Evolutionary conservation across 2,113 vertebrate genomes (phyloP).

Genomic region (Okapia johnstoni): DNA sequence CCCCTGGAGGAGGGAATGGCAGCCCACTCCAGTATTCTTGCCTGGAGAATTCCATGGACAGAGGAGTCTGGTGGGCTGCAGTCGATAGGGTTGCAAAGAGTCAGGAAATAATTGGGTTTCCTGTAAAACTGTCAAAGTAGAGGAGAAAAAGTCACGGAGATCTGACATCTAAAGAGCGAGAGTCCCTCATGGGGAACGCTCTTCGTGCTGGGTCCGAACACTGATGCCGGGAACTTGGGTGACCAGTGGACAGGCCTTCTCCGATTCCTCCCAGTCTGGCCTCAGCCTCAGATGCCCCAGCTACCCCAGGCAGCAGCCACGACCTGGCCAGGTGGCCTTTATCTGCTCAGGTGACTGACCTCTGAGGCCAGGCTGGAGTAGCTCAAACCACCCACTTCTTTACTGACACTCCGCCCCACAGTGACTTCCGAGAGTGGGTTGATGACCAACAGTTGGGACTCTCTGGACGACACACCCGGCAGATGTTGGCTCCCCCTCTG

Average conservation of each 20-base stretch:
- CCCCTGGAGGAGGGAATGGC: neutral
- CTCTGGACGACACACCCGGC: neutral
- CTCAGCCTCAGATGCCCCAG: rapidly evolving
- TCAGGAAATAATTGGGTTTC: neutral
- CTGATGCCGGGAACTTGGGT: neutral
- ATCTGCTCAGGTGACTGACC: neutral
- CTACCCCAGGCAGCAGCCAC: rapidly evolving
- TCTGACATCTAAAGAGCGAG: rapidly evolving
- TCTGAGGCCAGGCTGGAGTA: neutral
- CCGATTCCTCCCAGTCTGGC: neutral
- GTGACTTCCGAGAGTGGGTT: neutral
- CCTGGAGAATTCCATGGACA: neutral
- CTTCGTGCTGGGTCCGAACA: rapidly evolving
- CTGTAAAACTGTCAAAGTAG: neutral
- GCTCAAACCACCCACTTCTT: rapidly evolving
- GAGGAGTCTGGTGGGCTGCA: neutral
- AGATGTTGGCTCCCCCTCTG: rapidly evolving
- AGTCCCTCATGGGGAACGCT: rapidly evolving
- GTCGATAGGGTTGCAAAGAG: neutral
- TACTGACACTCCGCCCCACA: rapidly evolving
- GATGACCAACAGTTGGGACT: rapidly evolving
- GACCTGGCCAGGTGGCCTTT: rapidly evolving
- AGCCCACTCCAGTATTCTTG: neutral
- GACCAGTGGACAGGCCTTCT: neutral
- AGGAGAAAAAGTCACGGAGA: neutral